phyloP scores from a whole-genome alignment of 2,888 invertebrate species.

The Gasteruption jaculator region DNA sequence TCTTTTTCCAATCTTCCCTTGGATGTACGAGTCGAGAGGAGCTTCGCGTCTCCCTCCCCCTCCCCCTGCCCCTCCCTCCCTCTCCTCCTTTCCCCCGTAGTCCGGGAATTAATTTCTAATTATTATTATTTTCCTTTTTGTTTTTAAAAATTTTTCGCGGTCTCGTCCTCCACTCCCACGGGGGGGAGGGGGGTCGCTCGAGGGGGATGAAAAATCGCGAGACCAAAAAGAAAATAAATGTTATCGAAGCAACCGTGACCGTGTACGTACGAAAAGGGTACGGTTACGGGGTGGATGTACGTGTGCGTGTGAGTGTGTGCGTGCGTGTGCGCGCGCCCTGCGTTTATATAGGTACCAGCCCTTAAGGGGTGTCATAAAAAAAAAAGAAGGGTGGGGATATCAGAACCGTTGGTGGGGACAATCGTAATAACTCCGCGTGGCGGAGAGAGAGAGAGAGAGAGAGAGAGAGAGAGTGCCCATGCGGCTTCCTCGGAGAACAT shows the following conservation, averaged over 20 bases:
- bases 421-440: constrained; percentile 33
- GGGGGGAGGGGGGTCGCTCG: too few species aligned
- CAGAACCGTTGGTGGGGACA: constrained; percentile 35
- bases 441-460: constrained; percentile 9
- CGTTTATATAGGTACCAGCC: constrained; percentile 35
- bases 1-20: constrained; percentile 7
- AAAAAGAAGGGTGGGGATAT: constrained; percentile 35
- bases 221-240: too few species aligned
- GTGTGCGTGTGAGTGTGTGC: too few species aligned
- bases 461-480: constrained; percentile 8
- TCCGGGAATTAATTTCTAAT: too few species aligned
- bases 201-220: too few species aligned
- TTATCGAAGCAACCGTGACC: too few species aligned
- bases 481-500: background rate
- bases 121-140: too few species aligned
- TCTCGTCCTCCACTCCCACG: too few species aligned
- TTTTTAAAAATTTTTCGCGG: too few species aligned
- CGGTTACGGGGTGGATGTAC: constrained; percentile 38
- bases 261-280: too few species aligned
- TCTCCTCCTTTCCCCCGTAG: constrained; percentile 12
- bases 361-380: constrained; percentile 31
- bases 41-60: constrained; percentile 10
- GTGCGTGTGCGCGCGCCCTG: too few species aligned
- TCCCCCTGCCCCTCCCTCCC: constrained; percentile 1
- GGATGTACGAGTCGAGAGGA: too few species aligned